Base-by-base conservation (phyloP, 2,797 vertebrate genomes). In the Eulemur coronatus region DNA sequence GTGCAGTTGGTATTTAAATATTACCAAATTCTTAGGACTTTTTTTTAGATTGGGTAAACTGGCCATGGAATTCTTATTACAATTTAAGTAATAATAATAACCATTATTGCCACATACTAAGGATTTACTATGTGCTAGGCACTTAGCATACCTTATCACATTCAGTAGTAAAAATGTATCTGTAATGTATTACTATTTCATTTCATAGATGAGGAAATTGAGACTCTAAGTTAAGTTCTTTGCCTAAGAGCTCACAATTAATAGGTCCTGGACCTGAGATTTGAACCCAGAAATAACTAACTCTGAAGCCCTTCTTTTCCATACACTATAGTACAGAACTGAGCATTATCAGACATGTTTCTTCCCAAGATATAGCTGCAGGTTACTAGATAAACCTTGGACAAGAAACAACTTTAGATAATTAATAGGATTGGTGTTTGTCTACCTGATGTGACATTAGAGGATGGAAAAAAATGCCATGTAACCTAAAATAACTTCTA, bases 101-200 rank as follows among this genome's bases (percentile, higher is more conserved):
- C 38, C 24, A 89, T 93, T 67, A 80, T 57, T 93, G 43, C 5
- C 59, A 93, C 22, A 69, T 89, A 70, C 12, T 78, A 73, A 82
- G 13, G 11, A 41, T 89, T 93, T 94, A 63, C 14, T 88, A 50
- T 69, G 28, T 80, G 24, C 41, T 33, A 89, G 41, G 28, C 43
- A 91, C 41, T 84, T 88, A 69, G 4, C 35, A 91, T 78, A 85
- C 35, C 10, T 91, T 67, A 52, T 69, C 17, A 52, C 33, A 96
- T 55, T 88, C 52, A 95, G 26, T 43, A 89, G n/a, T 78, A 91
- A 95, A 89, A 92, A 18, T 2, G 11, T 89, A 69, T 52, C 35
- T 95, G 13, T 69, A 91, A 86, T 72, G 48, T 82, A 67, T 78
- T 76, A 93, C 89, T 91, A 96, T 92, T 94, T 96, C 35, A 67